A percentile compares a stretch with the other conserved stretches of the same genome.
These are phyloP conservation scores for Phoxinus phoxinus DNA, from an alignment of 2,113 vertebrate species.

Conservation along the genomic window DNA sequence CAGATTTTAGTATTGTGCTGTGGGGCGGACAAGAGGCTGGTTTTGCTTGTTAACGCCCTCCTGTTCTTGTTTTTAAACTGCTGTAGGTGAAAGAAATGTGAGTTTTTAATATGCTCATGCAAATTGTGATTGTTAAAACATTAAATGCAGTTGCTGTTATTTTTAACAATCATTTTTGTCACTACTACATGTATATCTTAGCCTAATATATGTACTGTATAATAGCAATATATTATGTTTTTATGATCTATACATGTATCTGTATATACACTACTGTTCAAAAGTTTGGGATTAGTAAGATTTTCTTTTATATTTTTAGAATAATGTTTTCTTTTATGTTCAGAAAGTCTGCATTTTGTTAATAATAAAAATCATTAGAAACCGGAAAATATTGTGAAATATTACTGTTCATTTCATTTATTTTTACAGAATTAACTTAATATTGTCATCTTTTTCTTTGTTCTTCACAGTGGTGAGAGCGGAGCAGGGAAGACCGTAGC, in stretches of 20 bases:
- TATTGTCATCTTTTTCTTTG: constrained; percentile 33
- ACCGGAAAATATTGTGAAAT: not conserved
- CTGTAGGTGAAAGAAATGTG: not conserved
- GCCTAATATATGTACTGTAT: not conserved
- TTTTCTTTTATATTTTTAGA: not conserved
- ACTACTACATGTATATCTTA: not conserved
- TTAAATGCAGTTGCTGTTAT: not conserved
- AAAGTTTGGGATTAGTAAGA: not conserved
- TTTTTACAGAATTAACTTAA: not conserved
- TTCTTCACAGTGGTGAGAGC: constrained; percentile 87
- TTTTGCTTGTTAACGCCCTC: constrained; percentile 21
- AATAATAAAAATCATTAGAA: not conserved
- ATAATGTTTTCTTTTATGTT: not conserved
- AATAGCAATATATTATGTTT: not conserved
- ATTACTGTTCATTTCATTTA: constrained; percentile 16
- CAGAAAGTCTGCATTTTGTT: not conserved
- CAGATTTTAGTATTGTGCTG: constrained; percentile 14
- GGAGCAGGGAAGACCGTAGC: constrained; percentile 97
- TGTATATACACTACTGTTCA: too few relatives aligned
- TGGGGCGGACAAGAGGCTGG: not conserved
- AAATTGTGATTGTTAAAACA: not conserved
- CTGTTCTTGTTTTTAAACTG: constrained; percentile 6
- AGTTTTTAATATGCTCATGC: not conserved
- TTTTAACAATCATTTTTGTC: not conserved
- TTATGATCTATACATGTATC: not conserved